A percentile compares a stretch with the other conserved stretches of the same genome.
Evolutionary conservation across 1,140 invertebrate species (phyloP).

Genomic region (Rhopalosiphum maidis): DNA sequence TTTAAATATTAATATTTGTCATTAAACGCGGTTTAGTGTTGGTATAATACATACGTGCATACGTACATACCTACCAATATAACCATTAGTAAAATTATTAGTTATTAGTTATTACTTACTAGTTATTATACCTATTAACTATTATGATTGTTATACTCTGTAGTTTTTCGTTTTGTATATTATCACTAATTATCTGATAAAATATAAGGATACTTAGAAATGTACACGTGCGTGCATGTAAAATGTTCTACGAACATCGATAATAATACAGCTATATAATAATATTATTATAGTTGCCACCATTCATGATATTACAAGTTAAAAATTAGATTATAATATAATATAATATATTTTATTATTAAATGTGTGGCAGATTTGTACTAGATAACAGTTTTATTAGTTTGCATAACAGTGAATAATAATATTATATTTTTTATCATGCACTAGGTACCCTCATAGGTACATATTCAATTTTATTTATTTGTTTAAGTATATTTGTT

Average conservation of each 20-base stretch:
- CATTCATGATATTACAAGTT: not conserved
- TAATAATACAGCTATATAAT: not conserved
- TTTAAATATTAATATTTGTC: not conserved
- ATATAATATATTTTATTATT: not conserved
- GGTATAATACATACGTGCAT: not conserved
- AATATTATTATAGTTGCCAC: not conserved
- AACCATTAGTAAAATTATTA: not conserved
- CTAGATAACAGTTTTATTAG: not conserved
- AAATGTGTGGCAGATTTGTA: not conserved
- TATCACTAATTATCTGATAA: constrained; percentile 10
- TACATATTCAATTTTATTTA: not conserved
- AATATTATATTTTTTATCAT: constrained; percentile 22
- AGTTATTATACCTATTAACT: not conserved
- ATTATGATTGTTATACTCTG: not conserved
- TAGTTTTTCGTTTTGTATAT: not conserved
- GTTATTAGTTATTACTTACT: not conserved
- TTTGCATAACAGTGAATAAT: not conserved
- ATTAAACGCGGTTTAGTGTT: not conserved
- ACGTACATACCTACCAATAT: not conserved
- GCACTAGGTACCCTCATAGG: not conserved
- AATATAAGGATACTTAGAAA: constrained; percentile 1
- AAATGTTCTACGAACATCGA: constrained; percentile 1
- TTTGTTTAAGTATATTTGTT: constrained; percentile 14
- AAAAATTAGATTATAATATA: too few species aligned
- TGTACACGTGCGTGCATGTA: not conserved